phyloP scores from a whole-genome alignment of 64 coral and sea anemone species.

The Porites australiensis region DNA sequence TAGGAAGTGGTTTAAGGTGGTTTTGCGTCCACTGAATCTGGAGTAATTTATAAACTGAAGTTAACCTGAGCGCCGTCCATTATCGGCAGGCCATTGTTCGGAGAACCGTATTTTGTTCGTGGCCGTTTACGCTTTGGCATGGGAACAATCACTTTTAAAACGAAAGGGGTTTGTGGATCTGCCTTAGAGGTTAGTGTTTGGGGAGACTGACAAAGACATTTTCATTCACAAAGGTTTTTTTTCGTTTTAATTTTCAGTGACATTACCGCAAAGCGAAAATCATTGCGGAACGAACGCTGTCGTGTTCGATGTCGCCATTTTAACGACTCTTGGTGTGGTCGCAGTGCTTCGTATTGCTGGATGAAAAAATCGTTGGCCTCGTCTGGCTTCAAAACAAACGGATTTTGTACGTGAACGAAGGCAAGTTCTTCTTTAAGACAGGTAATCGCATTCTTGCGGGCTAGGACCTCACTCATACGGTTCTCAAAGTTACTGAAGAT shows the following conservation, averaged over 20 bases:
- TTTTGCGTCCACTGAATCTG: slow-evolving; percentile 64
- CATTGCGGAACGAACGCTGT: slow-evolving; percentile 32
- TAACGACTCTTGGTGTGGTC: slow-evolving; percentile 85
- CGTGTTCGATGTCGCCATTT: slow-evolving; percentile 95
- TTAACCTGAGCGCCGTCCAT: slow-evolving; percentile 11
- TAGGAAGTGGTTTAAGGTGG: neutral
- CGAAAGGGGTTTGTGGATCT: neutral
- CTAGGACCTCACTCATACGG: neutral
- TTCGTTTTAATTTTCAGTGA: slow-evolving; percentile 21
- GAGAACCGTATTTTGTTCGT: slow-evolving; percentile 35
- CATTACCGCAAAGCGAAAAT: slow-evolving; percentile 43
- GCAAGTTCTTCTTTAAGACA: neutral
- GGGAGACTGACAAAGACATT: neutral
- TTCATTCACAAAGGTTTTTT: slow-evolving; percentile 15
- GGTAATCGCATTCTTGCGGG: neutral
- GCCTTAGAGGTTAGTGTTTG: neutral
- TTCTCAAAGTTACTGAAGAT: neutral
- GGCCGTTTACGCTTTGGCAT: slow-evolving; percentile 25
- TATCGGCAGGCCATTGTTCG: slow-evolving; percentile 39
- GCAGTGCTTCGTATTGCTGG: slow-evolving; percentile 49
- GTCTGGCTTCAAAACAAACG: neutral
- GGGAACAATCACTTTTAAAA: slow-evolving; percentile 5
- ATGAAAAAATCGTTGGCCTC: neutral
- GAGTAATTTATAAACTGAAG: slow-evolving; percentile 25
- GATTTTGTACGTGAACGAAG: neutral